Evolutionary conservation across 2,888 invertebrate genomes (phyloP).

Genomic region (Capitulum mitella): DNA sequence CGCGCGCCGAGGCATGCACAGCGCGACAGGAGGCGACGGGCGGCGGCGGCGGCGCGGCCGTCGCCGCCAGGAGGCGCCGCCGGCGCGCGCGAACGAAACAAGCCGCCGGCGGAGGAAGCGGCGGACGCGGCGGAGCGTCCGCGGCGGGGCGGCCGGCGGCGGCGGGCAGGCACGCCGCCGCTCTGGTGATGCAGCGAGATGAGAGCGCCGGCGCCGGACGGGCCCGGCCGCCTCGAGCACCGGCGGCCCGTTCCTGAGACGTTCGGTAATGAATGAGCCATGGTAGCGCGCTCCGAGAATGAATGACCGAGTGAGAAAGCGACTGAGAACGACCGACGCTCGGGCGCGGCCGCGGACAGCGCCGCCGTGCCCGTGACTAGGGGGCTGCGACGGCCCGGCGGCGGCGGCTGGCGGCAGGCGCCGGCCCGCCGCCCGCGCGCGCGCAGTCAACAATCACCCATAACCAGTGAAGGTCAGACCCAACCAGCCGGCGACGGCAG

Average conservation of each 20-base stretch:
- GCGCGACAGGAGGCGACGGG: not conserved
- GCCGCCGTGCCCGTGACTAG: not conserved
- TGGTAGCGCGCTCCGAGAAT: constrained; percentile 12
- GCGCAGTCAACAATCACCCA: not conserved
- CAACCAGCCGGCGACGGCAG: not conserved
- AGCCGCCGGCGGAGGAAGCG: not conserved
- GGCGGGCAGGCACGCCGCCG: no score
- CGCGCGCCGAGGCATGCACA: not conserved
- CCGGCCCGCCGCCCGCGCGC: not conserved
- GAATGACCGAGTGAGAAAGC: constrained; percentile 10
- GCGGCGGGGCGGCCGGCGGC: not conserved
- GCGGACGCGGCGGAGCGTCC: not conserved
- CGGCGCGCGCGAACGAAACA: not conserved
- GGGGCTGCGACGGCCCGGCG: not conserved
- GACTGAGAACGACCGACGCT: not conserved
- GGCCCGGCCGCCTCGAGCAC: not conserved
- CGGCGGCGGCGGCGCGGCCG: not conserved
- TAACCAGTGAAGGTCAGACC: not conserved
- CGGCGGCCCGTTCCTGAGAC: constrained; percentile 10
- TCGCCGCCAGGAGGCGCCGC: not conserved
- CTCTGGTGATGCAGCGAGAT: not conserved
- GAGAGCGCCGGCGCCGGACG: not conserved
- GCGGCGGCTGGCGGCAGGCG: not conserved
- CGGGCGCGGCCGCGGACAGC: not conserved
- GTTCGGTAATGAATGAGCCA: not conserved